Percentiles rank a stretch among this genome's conserved stretches.
These are phyloP conservation scores for Proisotoma minuta DNA, from an alignment of 2,888 invertebrate genomes.

Conservation along the genomic window DNA sequence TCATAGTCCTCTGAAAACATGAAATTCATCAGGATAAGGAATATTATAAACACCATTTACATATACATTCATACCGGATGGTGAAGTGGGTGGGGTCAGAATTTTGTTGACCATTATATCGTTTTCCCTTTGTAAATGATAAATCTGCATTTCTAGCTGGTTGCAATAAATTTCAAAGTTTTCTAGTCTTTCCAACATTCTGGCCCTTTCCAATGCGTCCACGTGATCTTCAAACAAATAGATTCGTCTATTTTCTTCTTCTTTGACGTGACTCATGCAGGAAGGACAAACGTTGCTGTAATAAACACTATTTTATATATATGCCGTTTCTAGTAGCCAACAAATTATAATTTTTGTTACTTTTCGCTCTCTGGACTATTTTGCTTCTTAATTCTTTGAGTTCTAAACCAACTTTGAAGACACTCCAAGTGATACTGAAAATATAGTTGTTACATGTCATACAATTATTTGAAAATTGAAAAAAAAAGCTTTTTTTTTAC, in stretches of 20 bases:
- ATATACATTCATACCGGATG: conserved; percentile 12
- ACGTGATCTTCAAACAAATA: conserved; percentile 29
- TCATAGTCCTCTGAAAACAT: conserved; percentile 23
- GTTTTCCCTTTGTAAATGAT: conserved; percentile 31
- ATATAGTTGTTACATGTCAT: too few species aligned
- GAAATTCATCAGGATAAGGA: not conserved
- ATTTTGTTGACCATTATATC: conserved; percentile 29
- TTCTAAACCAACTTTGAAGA: conserved; percentile 30
- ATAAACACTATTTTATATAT: not conserved
- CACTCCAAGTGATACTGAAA: conserved; percentile 31
- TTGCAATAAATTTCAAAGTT: conserved; percentile 35
- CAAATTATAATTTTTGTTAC: not conserved
- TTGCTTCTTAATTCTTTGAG: conserved; percentile 26
- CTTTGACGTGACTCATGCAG: conserved; percentile 24
- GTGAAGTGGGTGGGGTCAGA: conserved; percentile 16
- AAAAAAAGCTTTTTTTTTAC: too few species aligned
- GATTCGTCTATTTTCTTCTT: conserved; percentile 23
- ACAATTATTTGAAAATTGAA: too few species aligned
- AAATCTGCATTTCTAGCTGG: conserved; percentile 28
- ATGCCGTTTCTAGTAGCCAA: not conserved
- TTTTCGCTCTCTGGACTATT: conserved; percentile 14
- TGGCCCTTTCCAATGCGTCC: conserved; percentile 31
- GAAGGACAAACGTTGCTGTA: conserved; percentile 30
- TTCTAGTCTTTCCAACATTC: conserved; percentile 27
- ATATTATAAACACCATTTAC: too few species aligned